phyloP scores from a whole-genome alignment of 2,888 invertebrate genomes.

The Conchocele bisecta region DNA sequence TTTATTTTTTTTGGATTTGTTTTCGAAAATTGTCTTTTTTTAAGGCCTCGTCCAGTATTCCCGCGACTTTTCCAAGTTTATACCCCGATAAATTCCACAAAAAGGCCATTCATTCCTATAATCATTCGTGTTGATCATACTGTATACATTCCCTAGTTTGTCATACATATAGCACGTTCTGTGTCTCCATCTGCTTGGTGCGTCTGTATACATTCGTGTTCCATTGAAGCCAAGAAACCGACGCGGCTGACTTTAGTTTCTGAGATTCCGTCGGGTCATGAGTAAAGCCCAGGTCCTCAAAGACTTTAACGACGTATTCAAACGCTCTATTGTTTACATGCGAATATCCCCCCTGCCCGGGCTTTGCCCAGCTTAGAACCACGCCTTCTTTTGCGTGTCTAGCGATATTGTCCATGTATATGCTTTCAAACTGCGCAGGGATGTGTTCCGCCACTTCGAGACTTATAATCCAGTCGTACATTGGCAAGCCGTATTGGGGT shows the following conservation, averaged over 20 bases:
- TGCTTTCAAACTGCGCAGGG: slow-evolving; percentile 44
- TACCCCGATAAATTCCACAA: no score
- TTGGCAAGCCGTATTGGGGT: slow-evolving; percentile 54
- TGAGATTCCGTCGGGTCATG: slow-evolving; percentile 16
- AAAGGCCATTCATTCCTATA: no score
- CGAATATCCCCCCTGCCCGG: slow-evolving; percentile 49
- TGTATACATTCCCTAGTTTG: no score
- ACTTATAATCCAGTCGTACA: slow-evolving; percentile 56
- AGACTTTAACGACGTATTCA: slow-evolving; percentile 28
- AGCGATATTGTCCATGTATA: slow-evolving; percentile 52
- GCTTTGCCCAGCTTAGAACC: slow-evolving; percentile 58
- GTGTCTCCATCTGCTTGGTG: no score
- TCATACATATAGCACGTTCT: no score
- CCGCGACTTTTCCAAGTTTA: no score
- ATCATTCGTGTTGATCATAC: no score
- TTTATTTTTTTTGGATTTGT: no score
- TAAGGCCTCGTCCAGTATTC: no score
- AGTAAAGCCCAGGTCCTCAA: slow-evolving; percentile 21
- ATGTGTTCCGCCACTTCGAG: slow-evolving; percentile 62
- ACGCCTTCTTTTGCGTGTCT: slow-evolving; percentile 57
- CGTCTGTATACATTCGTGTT: slow-evolving; percentile 44
- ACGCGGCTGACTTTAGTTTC: slow-evolving; percentile 15
- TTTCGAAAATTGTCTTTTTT: no score
- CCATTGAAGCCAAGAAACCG: slow-evolving; percentile 23
- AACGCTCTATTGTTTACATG: slow-evolving; percentile 54